Conservation (phyloP, 2,113 vertebrate genomes). For the Sminthopsis crassicaudata region DNA sequence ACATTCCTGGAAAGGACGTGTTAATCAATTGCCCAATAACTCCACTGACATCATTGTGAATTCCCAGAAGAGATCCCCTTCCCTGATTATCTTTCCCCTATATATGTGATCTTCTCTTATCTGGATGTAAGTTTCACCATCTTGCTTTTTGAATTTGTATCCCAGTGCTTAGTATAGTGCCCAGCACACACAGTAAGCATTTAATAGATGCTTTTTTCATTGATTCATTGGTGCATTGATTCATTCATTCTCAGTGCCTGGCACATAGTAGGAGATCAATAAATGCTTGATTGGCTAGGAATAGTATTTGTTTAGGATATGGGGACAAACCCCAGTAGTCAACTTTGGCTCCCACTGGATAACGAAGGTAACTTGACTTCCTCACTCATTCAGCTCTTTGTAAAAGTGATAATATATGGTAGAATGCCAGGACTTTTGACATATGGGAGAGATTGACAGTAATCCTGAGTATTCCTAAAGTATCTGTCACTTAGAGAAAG, state of each 20-base stretch:
- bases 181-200: neutral
- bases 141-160: neutral
- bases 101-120: neutral
- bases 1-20: neutral
- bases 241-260: neutral
- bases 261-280: neutral
- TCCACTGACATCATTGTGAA: neutral
- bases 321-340: neutral
- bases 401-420: constrained; percentile 57
- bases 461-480: constrained; percentile 58
- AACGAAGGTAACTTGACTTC: constrained; percentile 46
- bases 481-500: constrained; percentile 67
- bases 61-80: neutral
- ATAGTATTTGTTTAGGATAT: neutral
- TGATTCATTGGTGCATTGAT: neutral
- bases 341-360: constrained; percentile 51
- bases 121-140: neutral
- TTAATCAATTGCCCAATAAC: neutral
- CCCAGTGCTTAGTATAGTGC: neutral
- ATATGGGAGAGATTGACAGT: constrained; percentile 68
- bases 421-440: constrained; percentile 57
- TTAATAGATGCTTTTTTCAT: neutral
- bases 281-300: neutral
- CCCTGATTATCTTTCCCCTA: neutral
- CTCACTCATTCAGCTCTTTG: constrained; percentile 54